Base-by-base conservation (phyloP, 2,888 invertebrate genomes). In the Carcina quercana region DNA sequence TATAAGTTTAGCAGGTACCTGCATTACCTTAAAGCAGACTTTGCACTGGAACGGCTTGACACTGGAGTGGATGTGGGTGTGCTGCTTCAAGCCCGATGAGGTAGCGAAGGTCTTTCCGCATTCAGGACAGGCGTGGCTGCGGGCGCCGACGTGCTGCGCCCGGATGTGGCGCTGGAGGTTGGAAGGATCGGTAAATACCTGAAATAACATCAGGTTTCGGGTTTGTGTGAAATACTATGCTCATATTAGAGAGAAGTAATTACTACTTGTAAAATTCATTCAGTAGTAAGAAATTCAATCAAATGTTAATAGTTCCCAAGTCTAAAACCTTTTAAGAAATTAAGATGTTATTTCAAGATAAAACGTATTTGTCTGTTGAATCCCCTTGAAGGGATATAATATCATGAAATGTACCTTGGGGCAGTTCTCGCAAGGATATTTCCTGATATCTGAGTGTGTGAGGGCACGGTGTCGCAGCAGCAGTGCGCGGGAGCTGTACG, bases 21-120 rank as follows among this genome's bases (percentile, higher is more conserved):
- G 17, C 17, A 17, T 68, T 51, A 89, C 90, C 87, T 99, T 99
- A 66, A 93, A 92, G 86, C 99, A 99, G 47, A 97, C 95, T 69
- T 94, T 94, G 80, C 96, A 97, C 87, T 92, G 93, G 85, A 98
- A 98, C 3, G 98, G 98, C 76, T 99, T 99, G 48, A 97, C 93
- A 63, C 95, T 96, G 61, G 96, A 96, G 87, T 99, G 98, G 57
- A 99, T 99, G 84, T 99, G 98, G 17, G 97, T 96, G 83, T 99
- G 98, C 74, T 99, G 99, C 76, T 99, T 99, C 33, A 99, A 88
- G 21, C 99, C 99, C 45, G 97, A 97, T 38, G 96, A 96, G 21
- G 98, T 97, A 28, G 94, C 96, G 82, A 99, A 99, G 39, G 97
- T 97, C 87, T 99, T 99, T 45, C 98, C 98, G 85, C 99, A 99